Base-by-base conservation (phyloP, 2,888 invertebrate genomes). In the Plutella xylostella region DNA sequence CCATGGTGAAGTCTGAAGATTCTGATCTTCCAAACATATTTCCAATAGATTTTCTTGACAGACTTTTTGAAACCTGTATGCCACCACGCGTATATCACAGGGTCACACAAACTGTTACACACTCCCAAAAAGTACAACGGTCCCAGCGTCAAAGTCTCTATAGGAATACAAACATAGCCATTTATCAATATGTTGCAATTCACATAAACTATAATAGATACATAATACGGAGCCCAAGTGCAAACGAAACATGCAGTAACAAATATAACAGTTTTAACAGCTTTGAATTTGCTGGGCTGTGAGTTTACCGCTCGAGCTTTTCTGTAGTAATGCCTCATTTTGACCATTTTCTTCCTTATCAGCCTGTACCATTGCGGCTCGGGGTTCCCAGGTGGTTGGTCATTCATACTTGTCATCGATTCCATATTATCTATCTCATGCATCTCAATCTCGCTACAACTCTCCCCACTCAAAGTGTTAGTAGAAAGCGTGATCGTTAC, bases 81-180 rank as follows among this genome's bases (percentile, higher is more conserved):
- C 78, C 88, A 86, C 88, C 87, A 88, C 0, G 87, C 87, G 55
- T 88, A 88, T 47, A 88, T 87, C 11, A 88, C 56, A 1, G 88
- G 88, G 61, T 88, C 87, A 18, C 87, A 66, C 17, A 88, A 57
- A 51, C 87, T 86, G 53, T 88, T 88, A 33, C 72, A 64, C 34
- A 82, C 80, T 1, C 87, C 87, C 43, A 88, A 63, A 46, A 88
- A 79, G 15, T 86, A 85, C 35, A 88, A 61, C 0, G 88, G 88
- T 38, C 86, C 85, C 6, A 87, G 78, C 17, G 88, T 85, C 25
- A 87, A 70, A 11, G 85, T 61, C 43, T 76, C 74, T 51, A 88
- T 53, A 4, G 70, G 73, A 35, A 82, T 70, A 53, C 87, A 87
- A 45, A 68, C 69, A 41, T 67, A 64, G 3, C 75, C 75, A 25